phyloP scores from a whole-genome alignment of 2,113 vertebrate genomes.

The Cavia aperea region DNA sequence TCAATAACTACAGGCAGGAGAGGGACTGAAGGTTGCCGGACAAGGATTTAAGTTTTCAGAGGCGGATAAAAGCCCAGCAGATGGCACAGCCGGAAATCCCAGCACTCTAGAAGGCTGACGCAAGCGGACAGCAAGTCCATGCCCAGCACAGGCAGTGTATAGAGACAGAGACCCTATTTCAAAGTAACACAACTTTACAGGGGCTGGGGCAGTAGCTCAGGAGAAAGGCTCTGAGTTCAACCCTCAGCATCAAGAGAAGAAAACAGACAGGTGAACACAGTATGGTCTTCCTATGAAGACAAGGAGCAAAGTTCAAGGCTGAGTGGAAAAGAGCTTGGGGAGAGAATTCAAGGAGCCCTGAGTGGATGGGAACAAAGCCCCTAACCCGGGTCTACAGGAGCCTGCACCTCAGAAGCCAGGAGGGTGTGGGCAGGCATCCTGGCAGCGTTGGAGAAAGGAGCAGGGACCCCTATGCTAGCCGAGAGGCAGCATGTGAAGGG shows the following conservation, averaged over 20 bases:
- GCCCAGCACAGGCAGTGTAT: not conserved
- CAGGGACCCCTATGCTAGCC: not conserved
- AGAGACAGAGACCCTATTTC: not conserved
- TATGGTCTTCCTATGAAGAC: not conserved
- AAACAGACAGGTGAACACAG: not conserved
- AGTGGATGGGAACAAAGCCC: not conserved
- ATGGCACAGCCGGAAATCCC: not conserved
- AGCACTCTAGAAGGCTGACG: not conserved
- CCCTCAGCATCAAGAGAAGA: not conserved
- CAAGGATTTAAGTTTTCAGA: not conserved
- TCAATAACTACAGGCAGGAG: not conserved
- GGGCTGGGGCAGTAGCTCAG: not conserved
- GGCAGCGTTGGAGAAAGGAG: not conserved
- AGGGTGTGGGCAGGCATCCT: not conserved
- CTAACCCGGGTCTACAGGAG: not conserved
- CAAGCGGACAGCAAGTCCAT: not conserved
- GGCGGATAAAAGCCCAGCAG: not conserved
- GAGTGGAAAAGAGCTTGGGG: not conserved
- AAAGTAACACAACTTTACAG: not conserved
- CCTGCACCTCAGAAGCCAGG: not conserved
- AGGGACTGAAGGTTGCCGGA: not conserved
- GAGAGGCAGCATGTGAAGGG: not conserved
- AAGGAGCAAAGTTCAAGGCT: not conserved
- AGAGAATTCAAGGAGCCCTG: rapidly evolving
- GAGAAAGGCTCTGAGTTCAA: not conserved